Percentiles rank a stretch among this genome's conserved stretches.
Conservation (phyloP, 2,113 vertebrate genomes). For the Xiphophorus hellerii region DNA sequence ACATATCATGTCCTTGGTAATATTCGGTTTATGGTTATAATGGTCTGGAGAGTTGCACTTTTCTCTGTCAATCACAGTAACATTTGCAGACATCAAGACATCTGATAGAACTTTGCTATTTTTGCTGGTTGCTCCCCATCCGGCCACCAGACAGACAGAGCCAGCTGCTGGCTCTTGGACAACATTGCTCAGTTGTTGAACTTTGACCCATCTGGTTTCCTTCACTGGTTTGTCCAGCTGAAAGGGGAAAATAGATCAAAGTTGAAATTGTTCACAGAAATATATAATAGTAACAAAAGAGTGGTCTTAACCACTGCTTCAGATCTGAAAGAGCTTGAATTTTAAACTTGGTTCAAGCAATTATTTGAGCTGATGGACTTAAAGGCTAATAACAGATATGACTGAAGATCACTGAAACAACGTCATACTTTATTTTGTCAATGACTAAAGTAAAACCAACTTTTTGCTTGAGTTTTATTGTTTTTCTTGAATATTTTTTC, state of each 20-base stretch:
- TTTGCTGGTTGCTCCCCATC: constrained; percentile 63
- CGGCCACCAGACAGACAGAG: constrained; percentile 63
- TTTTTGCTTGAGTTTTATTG: no score
- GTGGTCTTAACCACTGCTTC: no score
- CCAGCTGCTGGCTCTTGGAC: not conserved
- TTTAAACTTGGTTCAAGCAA: no score
- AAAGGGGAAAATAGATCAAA: not conserved
- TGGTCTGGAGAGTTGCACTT: constrained; percentile 64
- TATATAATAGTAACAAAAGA: not conserved
- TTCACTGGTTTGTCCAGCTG: constrained; percentile 62
- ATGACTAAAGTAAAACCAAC: no score
- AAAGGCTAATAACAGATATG: no score
- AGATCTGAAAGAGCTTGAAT: no score
- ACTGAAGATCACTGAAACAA: no score
- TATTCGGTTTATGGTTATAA: constrained; percentile 46
- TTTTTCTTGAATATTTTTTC: no score
- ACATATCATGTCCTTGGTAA: constrained; percentile 70
- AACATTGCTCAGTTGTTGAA: not conserved
- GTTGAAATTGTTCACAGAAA: not conserved
- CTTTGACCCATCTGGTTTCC: constrained; percentile 38
- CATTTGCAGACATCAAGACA: constrained; percentile 62
- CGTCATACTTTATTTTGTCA: no score
- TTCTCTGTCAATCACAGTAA: constrained; percentile 61
- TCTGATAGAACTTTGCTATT: not conserved
- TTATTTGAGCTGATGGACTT: no score